These are phyloP conservation scores for Trichechus manatus DNA, from an alignment of 2,113 vertebrate species.

Conservation along the genomic window DNA sequence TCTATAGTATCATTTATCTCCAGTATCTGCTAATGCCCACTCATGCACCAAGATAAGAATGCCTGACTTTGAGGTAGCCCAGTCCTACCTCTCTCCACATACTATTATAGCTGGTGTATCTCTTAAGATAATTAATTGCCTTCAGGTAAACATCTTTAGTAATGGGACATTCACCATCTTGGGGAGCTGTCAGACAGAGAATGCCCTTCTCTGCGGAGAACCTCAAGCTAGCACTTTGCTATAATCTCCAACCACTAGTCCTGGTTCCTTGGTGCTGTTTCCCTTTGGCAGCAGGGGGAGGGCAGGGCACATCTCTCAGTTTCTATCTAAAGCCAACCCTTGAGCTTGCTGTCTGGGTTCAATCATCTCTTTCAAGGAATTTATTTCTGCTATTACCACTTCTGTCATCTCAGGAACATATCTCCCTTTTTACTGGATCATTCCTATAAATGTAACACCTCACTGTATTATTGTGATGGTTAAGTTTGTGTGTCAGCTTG, in stretches of 20 bases:
- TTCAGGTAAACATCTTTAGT: no score
- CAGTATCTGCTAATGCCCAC: background rate
- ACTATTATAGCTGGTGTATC: background rate
- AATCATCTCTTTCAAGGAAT: background rate
- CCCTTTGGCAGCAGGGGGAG: no score
- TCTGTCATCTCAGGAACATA: background rate
- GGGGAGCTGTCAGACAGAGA: background rate
- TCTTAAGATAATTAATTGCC: no score
- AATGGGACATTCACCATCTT: background rate
- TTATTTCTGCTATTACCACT: background rate
- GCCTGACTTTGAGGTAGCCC: background rate
- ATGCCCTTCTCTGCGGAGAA: background rate
- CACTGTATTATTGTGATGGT: no score
- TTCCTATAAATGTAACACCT: background rate
- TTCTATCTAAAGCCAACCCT: background rate
- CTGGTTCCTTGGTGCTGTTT: background rate
- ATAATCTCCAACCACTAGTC: background rate
- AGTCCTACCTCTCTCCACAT: background rate
- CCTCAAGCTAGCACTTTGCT: rapidly evolving
- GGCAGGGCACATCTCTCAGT: rapidly evolving
- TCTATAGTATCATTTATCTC: background rate
- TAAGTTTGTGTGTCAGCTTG: no score
- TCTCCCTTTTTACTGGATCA: rapidly evolving
- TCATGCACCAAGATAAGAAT: background rate
- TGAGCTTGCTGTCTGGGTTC: background rate